Percentiles rank a stretch among this genome's conserved stretches.
phyloP scores from a whole-genome alignment of 2,888 invertebrate species.

The Marasmarcha lunaedactyla region DNA sequence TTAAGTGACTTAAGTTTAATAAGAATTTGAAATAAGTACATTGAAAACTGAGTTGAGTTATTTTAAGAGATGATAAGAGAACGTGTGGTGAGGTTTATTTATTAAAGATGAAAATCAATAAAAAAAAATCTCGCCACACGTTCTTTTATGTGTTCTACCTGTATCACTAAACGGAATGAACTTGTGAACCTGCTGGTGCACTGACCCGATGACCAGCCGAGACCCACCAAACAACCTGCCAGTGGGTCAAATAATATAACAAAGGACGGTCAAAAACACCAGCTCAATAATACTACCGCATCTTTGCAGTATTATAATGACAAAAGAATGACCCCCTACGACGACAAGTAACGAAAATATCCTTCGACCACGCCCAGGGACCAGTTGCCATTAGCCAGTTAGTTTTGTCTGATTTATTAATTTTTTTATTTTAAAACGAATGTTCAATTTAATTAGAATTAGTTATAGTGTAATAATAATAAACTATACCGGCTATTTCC shows the following conservation, averaged over 20 bases:
- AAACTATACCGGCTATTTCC: not conserved
- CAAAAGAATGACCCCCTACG: constrained; percentile 43
- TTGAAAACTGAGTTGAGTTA: no score
- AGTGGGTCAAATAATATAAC: constrained; percentile 36
- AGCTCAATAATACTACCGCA: constrained; percentile 37
- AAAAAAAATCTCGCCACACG: no score
- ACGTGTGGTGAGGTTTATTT: no score
- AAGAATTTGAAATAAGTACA: no score
- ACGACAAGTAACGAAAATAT: constrained; percentile 30
- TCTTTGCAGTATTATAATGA: constrained; percentile 30
- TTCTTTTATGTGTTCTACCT: no score
- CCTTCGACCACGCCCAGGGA: constrained; percentile 28
- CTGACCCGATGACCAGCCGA: constrained; percentile 22
- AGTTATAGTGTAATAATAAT: not conserved
- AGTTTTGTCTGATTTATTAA: not conserved
- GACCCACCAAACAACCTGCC: constrained; percentile 41
- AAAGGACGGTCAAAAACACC: constrained; percentile 27
- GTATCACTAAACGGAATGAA: no score
- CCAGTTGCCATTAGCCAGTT: not conserved
- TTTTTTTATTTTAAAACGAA: not conserved
- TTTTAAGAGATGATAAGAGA: no score
- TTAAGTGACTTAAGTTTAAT: no score
- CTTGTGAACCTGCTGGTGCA: no score
- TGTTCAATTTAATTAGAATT: not conserved
- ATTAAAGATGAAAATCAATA: no score